A percentile compares a stretch with the other conserved stretches of the same genome.
Conservation (phyloP, 1,140 invertebrate species). For the Bombus pascuorum region DNA sequence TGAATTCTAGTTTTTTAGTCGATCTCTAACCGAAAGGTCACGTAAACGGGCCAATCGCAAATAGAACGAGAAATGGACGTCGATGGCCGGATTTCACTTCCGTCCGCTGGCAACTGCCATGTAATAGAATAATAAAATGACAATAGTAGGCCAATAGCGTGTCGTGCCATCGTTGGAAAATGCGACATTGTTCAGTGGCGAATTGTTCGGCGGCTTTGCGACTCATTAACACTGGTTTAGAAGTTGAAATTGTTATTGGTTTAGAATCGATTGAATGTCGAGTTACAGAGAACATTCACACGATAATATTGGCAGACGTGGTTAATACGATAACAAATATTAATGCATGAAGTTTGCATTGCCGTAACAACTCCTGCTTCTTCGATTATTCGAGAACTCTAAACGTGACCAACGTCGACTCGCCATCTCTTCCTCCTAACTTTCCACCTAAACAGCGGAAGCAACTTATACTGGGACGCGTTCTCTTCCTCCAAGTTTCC, state of each 20-base stretch:
- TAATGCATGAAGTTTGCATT: background rate
- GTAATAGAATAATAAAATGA: conserved; percentile 15
- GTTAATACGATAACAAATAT: background rate
- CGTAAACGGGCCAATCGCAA: background rate
- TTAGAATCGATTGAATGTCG: background rate
- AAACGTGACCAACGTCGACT: background rate
- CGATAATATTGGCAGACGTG: background rate
- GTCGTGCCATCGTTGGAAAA: background rate
- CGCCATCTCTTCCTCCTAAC: background rate
- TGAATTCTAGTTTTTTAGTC: background rate
- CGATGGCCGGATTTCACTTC: conserved; percentile 17
- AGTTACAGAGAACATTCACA: too few relatives aligned
- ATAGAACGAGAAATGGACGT: background rate
- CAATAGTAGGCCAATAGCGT: background rate
- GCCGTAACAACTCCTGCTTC: background rate
- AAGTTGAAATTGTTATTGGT: background rate
- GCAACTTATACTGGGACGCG: background rate
- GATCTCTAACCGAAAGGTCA: background rate
- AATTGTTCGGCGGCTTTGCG: background rate
- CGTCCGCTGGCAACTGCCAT: background rate
- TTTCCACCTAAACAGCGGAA: background rate
- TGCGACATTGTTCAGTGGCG: background rate
- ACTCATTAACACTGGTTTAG: background rate
- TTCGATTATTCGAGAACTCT: background rate
- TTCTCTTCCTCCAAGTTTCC: background rate